Evolutionary conservation across 2,113 vertebrate genomes (phyloP).

Genomic region (Stigmatopora argus): DNA sequence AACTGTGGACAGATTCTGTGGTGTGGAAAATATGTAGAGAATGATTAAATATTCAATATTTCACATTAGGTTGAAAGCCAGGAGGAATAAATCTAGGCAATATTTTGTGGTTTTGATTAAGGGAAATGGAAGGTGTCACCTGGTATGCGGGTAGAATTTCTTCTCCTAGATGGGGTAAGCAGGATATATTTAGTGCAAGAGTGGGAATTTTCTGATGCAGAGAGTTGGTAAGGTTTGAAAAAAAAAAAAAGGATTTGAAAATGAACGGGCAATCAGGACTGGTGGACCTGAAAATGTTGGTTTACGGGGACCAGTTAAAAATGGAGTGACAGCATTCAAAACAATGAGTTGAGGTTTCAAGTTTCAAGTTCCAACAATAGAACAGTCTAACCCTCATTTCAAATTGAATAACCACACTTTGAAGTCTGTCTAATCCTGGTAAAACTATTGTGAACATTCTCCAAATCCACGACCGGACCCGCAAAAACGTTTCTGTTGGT

Average conservation of each 20-base stretch:
- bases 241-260: not conserved
- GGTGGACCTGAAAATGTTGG: too few relatives aligned
- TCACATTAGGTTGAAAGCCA: not conserved
- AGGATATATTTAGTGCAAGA: not conserved
- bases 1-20: not conserved
- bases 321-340: not conserved
- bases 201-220: not conserved
- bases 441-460: not conserved
- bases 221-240: not conserved
- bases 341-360: not conserved
- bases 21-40: not conserved
- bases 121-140: not conserved
- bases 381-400: too few relatives aligned
- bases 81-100: not conserved
- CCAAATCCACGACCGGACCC: not conserved
- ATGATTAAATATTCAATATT: not conserved
- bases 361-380: not conserved
- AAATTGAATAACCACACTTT: not conserved
- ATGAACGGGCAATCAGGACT: not conserved
- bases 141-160: not conserved
- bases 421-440: not conserved
- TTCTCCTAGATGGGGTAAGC: too few relatives aligned
- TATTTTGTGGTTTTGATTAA: not conserved
- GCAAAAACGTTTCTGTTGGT: not conserved
- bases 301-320: not conserved